Percentiles rank a stretch among this genome's conserved stretches.
Conservation (phyloP, 2,113 vertebrate species). For the Scytalopus superciliaris region DNA sequence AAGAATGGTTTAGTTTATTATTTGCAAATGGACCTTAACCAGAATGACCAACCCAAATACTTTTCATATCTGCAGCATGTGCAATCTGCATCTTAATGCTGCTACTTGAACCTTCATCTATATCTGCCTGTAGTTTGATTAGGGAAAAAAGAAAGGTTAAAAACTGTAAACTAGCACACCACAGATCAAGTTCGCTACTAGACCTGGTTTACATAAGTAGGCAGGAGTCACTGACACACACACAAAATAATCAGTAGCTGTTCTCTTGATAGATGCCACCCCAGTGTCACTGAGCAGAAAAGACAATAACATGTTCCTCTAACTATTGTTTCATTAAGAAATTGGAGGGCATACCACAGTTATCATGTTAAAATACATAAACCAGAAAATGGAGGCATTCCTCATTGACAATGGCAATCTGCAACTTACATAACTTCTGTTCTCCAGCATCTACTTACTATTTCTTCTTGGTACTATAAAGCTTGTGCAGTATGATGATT, state of each 20-base stretch:
- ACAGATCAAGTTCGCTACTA: neutral
- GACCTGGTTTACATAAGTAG: neutral
- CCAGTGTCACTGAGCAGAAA: neutral
- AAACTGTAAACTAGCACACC: neutral
- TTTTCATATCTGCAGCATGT: neutral
- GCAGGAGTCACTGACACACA: neutral
- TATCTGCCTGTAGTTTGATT: neutral
- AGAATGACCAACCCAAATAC: fast-evolving
- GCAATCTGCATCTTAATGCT: neutral
- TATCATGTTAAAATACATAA: neutral
- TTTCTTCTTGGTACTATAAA: neutral
- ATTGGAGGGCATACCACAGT: neutral
- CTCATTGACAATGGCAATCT: neutral
- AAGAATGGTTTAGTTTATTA: neutral
- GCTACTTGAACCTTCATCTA: neutral
- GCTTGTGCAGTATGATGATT: neutral
- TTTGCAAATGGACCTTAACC: neutral
- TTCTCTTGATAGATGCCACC: neutral
- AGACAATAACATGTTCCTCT: neutral
- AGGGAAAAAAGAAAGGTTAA: neutral
- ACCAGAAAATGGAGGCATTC: neutral
- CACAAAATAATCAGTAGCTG: neutral
- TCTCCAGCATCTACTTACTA: neutral
- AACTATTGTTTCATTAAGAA: neutral
- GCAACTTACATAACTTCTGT: neutral